Percentiles rank a stretch among this genome's conserved stretches.
phyloP scores from a whole-genome alignment of 2,888 invertebrate genomes.

The Lumbricus terrestris region DNA sequence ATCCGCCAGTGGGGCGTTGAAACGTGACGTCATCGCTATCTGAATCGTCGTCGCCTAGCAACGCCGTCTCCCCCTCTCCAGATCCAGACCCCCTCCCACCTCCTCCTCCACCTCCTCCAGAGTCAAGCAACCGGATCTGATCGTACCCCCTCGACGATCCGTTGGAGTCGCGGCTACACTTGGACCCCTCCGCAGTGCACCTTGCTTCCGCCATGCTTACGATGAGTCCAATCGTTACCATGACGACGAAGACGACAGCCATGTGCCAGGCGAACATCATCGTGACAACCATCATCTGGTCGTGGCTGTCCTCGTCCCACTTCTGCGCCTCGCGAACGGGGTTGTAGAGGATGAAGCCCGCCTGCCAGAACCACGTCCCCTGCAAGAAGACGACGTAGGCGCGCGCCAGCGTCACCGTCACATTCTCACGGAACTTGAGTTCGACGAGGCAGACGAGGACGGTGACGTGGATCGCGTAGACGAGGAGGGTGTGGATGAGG shows the following conservation, averaged over 20 bases:
- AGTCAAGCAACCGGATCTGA: background rate
- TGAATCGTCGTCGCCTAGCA: constrained; percentile 45
- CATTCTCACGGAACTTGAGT: constrained; percentile 53
- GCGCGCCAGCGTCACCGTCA: constrained; percentile 56
- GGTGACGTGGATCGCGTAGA: constrained; percentile 57
- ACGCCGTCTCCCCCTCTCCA: constrained; percentile 40
- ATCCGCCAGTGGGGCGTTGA: constrained; percentile 37
- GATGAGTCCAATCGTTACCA: constrained; percentile 46
- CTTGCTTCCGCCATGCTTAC: constrained; percentile 36
- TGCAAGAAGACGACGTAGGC: constrained; percentile 61
- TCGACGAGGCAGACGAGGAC: constrained; percentile 55
- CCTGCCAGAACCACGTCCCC: constrained; percentile 64
- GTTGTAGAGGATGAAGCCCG: constrained; percentile 62
- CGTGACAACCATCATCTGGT: constrained; percentile 61
- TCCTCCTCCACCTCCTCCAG: no score
- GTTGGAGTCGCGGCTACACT: background rate
- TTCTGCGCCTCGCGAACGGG: constrained; percentile 49
- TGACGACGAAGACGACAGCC: constrained; percentile 44
- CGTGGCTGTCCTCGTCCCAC: constrained; percentile 58
- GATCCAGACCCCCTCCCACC: background rate
- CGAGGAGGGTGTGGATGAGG: constrained; percentile 60
- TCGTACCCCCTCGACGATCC: background rate
- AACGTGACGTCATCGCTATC: constrained; percentile 47
- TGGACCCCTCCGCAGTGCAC: background rate
- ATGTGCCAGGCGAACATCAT: constrained; percentile 57